phyloP scores from a whole-genome alignment of 2,113 vertebrate species.

The Otus sunia region DNA sequence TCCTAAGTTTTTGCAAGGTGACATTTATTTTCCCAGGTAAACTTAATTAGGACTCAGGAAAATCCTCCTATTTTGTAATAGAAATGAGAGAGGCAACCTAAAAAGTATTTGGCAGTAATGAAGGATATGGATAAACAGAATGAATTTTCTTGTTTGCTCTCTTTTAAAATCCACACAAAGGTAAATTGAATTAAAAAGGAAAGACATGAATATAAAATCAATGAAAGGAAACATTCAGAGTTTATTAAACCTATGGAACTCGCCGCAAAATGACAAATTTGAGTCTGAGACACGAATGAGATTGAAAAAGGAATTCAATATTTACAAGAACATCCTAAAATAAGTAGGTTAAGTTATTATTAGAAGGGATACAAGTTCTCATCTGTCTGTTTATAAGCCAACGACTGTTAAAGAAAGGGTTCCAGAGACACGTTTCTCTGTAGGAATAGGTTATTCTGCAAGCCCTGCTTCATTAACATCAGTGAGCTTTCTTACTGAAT shows the following conservation, averaged over 20 bases:
- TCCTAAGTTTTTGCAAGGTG: background rate
- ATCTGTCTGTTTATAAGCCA: background rate
- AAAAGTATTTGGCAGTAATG: background rate
- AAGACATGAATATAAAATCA: background rate
- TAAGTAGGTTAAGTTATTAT: background rate
- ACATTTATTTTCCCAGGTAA: background rate
- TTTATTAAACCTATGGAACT: background rate
- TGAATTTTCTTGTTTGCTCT: background rate
- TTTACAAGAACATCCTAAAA: background rate
- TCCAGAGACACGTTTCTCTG: background rate
- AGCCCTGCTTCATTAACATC: background rate
- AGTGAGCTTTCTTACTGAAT: background rate
- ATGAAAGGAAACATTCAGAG: background rate
- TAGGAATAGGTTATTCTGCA: background rate
- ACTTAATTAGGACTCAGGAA: background rate
- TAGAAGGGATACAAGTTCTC: background rate
- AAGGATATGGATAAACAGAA: background rate
- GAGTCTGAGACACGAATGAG: background rate
- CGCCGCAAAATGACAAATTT: background rate
- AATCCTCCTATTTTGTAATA: background rate
- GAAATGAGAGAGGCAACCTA: background rate
- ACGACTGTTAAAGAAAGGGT: background rate
- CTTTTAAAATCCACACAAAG: background rate
- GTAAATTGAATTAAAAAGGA: background rate
- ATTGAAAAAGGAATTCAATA: background rate